Evolutionary conservation across 2,113 vertebrate genomes (phyloP).

Genomic region (Paraplagusia blochii): DNA sequence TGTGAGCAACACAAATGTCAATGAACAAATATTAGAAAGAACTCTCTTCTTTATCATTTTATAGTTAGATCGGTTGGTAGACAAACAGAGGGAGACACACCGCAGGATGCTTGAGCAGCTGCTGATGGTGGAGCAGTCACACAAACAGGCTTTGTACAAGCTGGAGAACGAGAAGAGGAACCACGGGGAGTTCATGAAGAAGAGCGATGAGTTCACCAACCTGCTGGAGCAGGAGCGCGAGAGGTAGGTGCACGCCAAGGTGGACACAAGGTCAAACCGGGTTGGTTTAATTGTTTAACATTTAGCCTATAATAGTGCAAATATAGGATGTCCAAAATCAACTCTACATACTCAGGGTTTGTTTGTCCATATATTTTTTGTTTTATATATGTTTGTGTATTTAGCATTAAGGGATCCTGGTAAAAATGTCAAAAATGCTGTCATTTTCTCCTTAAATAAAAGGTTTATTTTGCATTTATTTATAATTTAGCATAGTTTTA

Average conservation of each 20-base stretch:
- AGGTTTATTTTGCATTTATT: too few species aligned
- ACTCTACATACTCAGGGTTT: too few species aligned
- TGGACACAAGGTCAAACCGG: not conserved
- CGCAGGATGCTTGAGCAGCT: conserved; percentile 91
- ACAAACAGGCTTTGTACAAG: conserved; percentile 84
- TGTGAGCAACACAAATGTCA: not conserved
- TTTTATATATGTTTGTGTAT: too few species aligned
- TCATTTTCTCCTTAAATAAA: too few species aligned
- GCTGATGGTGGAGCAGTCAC: conserved; percentile 88
- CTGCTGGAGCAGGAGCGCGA: conserved; percentile 92
- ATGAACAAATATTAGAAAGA: not conserved
- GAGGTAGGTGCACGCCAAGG: conserved; percentile 79
- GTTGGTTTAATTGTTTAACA: too few species aligned
- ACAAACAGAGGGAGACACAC: conserved; percentile 90
- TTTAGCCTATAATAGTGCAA: too few species aligned
- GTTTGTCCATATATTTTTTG: too few species aligned
- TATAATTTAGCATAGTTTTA: not conserved
- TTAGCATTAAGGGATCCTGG: too few species aligned
- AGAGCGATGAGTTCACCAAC: conserved; percentile 91
- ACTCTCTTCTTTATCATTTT: not conserved
- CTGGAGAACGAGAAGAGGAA: conserved; percentile 92
- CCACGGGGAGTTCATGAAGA: conserved; percentile 90
- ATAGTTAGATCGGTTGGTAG: conserved; percentile 91
- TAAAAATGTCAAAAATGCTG: too few species aligned
- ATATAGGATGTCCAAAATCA: too few species aligned